Evolutionary conservation across 2,888 invertebrate genomes (phyloP).

Genomic region (Vannuccia rotundouncinata): DNA sequence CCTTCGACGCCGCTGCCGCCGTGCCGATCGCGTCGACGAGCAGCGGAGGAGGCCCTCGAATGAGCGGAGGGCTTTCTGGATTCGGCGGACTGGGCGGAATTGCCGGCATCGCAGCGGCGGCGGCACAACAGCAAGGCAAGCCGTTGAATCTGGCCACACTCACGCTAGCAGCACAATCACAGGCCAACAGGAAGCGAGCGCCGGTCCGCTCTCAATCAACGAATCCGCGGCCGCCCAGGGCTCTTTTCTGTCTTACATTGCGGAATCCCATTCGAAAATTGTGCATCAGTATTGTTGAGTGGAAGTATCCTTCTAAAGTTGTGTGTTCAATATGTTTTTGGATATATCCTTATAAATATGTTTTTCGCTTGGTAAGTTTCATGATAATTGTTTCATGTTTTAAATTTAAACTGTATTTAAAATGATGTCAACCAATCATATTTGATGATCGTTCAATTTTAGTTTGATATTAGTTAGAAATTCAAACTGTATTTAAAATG

Average conservation of each 20-base stretch:
- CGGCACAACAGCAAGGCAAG: conserved; percentile 36
- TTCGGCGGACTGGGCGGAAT: conserved; percentile 35
- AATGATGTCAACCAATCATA: too few species aligned
- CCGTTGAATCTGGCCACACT: conserved; percentile 35
- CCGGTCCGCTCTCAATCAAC: conserved; percentile 35
- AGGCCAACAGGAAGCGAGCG: conserved; percentile 30
- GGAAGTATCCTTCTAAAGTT: conserved; percentile 65
- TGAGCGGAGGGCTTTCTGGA: conserved; percentile 9
- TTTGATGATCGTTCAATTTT: too few species aligned
- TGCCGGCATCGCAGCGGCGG: conserved; percentile 31
- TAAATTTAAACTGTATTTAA: too few species aligned
- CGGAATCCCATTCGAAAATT: conserved; percentile 89
- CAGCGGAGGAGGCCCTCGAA: neutral
- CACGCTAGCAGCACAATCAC: conserved; percentile 36
- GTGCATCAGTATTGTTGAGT: conserved; percentile 93
- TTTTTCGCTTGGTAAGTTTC: neutral
- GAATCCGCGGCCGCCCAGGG: conserved; percentile 69
- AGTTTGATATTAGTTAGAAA: too few species aligned
- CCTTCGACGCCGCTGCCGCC: neutral
- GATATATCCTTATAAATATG: neutral
- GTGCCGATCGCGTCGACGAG: neutral
- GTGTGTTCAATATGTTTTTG: too few species aligned
- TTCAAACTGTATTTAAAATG: too few species aligned
- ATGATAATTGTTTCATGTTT: too few species aligned
- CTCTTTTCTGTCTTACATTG: conserved; percentile 83